phyloP scores from a whole-genome alignment of 2,797 vertebrate species.

The Steatocranus sp. region DNA sequence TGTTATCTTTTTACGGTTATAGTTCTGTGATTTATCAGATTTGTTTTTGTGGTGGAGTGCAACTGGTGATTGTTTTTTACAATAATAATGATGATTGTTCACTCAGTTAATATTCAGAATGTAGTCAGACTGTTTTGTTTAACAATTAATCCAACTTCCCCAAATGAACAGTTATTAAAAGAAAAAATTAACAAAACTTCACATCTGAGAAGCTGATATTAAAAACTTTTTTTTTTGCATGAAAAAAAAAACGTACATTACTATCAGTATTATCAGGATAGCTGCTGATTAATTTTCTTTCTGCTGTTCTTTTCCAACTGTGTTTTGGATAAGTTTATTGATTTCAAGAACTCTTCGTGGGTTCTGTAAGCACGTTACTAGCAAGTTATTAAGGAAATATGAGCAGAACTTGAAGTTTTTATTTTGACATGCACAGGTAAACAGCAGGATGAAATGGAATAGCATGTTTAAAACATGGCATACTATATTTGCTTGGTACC shows the following conservation, averaged over 20 bases:
- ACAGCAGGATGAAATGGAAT: accelerated
- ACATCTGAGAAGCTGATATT: not conserved
- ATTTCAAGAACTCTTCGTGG: not conserved
- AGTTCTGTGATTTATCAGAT: not conserved
- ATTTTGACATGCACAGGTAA: not conserved
- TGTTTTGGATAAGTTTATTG: not conserved
- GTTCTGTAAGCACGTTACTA: not conserved
- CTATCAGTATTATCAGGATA: not conserved
- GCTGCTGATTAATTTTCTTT: not conserved
- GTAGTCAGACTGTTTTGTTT: not conserved
- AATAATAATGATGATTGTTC: not conserved
- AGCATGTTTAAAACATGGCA: not conserved
- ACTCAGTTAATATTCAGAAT: not conserved
- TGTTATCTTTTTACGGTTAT: not conserved
- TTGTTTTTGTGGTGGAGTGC: not conserved
- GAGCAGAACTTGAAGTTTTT: not conserved
- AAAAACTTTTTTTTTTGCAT: not conserved
- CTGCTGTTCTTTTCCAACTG: not conserved
- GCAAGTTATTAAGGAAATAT: not conserved
- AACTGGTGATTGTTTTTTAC: not conserved
- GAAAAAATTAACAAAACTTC: not conserved
- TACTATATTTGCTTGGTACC: not conserved
- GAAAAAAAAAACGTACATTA: accelerated
- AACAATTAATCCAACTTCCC: not conserved
- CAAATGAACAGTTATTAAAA: not conserved